phyloP scores from a whole-genome alignment of 2,888 invertebrate genomes.

The Oscheius onirici region DNA sequence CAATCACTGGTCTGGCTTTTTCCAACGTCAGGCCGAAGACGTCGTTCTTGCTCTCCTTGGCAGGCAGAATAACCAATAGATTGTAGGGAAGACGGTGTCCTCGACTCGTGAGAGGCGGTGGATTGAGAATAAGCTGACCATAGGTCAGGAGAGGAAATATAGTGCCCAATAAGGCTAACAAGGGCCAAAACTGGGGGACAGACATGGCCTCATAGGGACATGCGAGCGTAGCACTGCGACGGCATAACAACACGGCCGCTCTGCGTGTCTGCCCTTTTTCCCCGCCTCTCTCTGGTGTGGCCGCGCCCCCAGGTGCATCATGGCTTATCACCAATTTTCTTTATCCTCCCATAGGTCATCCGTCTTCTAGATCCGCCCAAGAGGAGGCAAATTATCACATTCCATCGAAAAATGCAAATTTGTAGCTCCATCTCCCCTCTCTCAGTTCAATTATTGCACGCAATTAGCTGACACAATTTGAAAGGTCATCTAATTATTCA shows the following conservation, averaged over 20 bases:
- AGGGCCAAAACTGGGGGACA: conserved; percentile 25
- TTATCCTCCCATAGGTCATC: not conserved
- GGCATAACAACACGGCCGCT: conserved; percentile 31
- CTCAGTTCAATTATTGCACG: conserved; percentile 16
- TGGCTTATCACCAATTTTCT: conserved; percentile 29
- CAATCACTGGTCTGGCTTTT: conserved; percentile 68
- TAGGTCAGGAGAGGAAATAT: conserved; percentile 25
- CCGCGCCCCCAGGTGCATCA: conserved; percentile 30
- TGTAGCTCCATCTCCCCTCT: not conserved
- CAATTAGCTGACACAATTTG: conserved; percentile 12
- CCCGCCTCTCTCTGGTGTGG: conserved; percentile 16
- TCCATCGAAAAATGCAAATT: conserved; percentile 10
- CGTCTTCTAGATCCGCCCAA: not conserved
- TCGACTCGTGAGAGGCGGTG: not conserved
- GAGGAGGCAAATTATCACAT: not conserved
- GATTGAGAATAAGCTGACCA: conserved; percentile 13
- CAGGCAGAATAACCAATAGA: conserved; percentile 66
- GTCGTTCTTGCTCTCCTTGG: conserved; percentile 64
- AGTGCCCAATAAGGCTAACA: conserved; percentile 30
- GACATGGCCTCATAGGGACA: conserved; percentile 34
- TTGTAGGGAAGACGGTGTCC: conserved; percentile 56
- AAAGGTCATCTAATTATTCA: conserved; percentile 19
- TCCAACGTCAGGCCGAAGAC: conserved; percentile 67
- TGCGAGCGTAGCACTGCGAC: conserved; percentile 33
- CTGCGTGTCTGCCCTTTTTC: conserved; percentile 21